These are phyloP conservation scores for Tolmerus cingulatus DNA, from an alignment of 2,888 invertebrate species.

Conservation along the genomic window DNA sequence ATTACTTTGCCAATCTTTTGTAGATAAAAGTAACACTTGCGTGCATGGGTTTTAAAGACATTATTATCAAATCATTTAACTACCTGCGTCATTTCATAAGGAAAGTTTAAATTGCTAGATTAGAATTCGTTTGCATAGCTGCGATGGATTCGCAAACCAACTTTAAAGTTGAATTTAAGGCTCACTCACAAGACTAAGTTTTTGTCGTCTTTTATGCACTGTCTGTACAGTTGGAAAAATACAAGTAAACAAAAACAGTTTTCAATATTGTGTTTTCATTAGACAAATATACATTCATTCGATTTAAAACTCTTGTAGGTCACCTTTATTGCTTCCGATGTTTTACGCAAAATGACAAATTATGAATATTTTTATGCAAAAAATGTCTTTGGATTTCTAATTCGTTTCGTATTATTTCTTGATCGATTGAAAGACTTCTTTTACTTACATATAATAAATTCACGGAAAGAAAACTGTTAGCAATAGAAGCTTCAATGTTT, in stretches of 20 bases:
- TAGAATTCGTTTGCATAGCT: neutral
- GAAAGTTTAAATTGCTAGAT: neutral
- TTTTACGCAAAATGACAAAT: neutral
- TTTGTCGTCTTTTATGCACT: neutral
- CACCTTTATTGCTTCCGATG: neutral
- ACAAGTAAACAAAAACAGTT: too few relatives aligned
- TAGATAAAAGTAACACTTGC: neutral
- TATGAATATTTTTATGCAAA: neutral
- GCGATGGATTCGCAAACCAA: neutral
- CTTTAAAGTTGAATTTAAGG: neutral
- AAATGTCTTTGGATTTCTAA: neutral
- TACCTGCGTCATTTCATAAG: neutral
- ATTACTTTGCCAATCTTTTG: neutral
- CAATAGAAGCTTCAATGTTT: neutral
- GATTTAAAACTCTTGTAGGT: neutral
- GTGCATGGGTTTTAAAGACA: neutral
- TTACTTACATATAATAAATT: neutral
- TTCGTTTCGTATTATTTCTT: neutral
- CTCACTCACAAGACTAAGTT: neutral
- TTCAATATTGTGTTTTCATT: neutral
- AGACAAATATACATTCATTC: neutral
- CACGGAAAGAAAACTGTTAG: too few relatives aligned
- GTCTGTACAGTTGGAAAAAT: neutral
- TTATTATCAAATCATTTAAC: neutral
- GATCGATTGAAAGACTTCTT: neutral